Evolutionary conservation across 2,113 vertebrate genomes (phyloP).

Genomic region (Lophotis ruficrista): DNA sequence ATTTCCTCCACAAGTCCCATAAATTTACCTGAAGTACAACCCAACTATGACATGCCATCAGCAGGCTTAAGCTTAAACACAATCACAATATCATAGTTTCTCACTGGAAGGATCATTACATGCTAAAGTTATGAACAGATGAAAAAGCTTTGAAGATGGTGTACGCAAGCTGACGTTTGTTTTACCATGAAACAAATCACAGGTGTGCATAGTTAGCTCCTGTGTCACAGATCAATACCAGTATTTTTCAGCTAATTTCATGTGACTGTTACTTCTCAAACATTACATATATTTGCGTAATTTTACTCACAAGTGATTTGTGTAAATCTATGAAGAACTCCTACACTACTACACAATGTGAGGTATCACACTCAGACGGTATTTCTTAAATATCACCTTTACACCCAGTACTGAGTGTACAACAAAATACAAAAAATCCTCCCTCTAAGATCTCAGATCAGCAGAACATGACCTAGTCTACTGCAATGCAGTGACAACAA

Average conservation of each 20-base stretch:
- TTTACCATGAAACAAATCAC: background rate
- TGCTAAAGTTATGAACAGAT: background rate
- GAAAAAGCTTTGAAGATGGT: background rate
- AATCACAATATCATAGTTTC: background rate
- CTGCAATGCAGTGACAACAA: background rate
- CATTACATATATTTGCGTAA: background rate
- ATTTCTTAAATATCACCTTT: background rate
- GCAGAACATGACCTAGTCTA: background rate
- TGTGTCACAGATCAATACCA: background rate
- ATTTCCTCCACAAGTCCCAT: background rate
- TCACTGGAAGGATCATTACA: background rate
- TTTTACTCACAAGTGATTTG: background rate
- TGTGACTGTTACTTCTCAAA: background rate
- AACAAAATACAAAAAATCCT: background rate
- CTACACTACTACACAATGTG: background rate
- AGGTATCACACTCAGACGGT: background rate
- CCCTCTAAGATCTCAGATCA: background rate
- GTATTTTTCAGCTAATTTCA: background rate
- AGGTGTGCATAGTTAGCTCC: background rate
- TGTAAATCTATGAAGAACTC: background rate
- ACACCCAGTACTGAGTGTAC: background rate
- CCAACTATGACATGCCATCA: background rate
- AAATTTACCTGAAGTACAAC: background rate
- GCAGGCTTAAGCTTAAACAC: background rate
- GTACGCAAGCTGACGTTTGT: background rate